Percentiles rank a stretch among this genome's conserved stretches.
These are phyloP conservation scores for Bufo bufo DNA, from an alignment of 2,113 vertebrate genomes.

Conservation along the genomic window DNA sequence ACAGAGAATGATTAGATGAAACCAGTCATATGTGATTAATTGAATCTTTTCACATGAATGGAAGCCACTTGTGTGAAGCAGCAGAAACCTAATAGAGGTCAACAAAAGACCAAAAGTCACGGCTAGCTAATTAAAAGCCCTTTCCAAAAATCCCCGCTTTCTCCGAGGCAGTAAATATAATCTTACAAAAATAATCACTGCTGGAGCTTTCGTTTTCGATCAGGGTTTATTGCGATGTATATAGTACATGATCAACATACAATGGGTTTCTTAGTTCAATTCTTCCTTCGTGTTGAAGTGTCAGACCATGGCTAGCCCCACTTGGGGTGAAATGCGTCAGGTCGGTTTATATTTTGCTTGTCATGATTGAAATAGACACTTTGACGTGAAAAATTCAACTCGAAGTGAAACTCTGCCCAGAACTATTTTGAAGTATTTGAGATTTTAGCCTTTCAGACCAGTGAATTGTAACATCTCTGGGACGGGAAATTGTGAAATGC, in stretches of 20 bases:
- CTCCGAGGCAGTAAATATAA: not conserved
- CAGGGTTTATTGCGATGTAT: not conserved
- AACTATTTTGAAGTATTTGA: conserved; percentile 23
- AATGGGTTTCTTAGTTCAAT: not conserved
- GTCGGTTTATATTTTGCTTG: not conserved
- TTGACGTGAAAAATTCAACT: conserved; percentile 2
- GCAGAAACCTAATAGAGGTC: not conserved
- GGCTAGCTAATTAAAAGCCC: not conserved
- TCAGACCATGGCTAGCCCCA: not conserved
- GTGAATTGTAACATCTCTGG: conserved; percentile 18
- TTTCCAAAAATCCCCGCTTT: not conserved
- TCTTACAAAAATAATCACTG: not conserved
- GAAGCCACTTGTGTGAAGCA: not conserved
- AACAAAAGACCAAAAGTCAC: not conserved
- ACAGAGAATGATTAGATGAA: not conserved
- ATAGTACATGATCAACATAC: not conserved
- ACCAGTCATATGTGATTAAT: conserved; percentile 7
- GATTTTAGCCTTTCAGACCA: conserved; percentile 39
- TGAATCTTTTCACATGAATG: conserved; percentile 4
- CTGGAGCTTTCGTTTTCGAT: not conserved
- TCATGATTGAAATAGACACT: not conserved
- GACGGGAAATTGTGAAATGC: conserved; percentile 41
- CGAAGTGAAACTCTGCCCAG: conserved; percentile 19
- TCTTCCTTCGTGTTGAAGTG: not conserved
- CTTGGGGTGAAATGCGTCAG: not conserved